Conservation (phyloP, 2,113 vertebrate genomes). For the Aythya baeri region DNA sequence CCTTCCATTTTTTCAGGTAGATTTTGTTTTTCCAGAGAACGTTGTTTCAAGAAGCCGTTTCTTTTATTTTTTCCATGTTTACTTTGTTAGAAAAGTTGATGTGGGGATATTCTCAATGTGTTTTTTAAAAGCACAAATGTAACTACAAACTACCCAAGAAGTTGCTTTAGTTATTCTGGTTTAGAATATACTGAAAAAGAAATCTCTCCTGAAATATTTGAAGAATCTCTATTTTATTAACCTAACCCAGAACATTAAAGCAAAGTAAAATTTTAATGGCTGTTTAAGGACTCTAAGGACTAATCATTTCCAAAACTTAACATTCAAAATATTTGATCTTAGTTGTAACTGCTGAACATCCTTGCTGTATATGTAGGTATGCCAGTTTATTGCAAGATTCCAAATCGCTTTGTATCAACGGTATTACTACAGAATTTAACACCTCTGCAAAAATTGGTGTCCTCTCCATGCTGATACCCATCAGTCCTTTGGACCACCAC, state of each 20-base stretch:
- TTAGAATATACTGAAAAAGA: neutral
- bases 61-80: neutral
- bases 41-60: neutral
- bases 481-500: neutral
- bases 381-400: neutral
- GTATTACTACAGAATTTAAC: neutral
- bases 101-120: neutral
- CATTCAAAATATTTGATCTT: neutral
- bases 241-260: neutral
- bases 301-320: neutral
- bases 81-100: neutral
- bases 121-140: neutral
- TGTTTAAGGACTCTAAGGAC: neutral
- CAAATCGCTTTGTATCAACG: neutral
- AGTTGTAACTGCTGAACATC: neutral
- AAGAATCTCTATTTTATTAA: slow-evolving; percentile 7
- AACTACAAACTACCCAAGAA: neutral
- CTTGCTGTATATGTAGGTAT: neutral
- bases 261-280: neutral
- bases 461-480: neutral
- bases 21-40: neutral
- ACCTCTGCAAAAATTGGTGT: neutral
- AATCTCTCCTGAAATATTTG: neutral
- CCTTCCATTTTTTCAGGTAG: neutral
- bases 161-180: neutral